A percentile compares a stretch with the other conserved stretches of the same genome.
Evolutionary conservation across 2,797 vertebrate species (phyloP).

Genomic region (Chelmon rostratus): DNA sequence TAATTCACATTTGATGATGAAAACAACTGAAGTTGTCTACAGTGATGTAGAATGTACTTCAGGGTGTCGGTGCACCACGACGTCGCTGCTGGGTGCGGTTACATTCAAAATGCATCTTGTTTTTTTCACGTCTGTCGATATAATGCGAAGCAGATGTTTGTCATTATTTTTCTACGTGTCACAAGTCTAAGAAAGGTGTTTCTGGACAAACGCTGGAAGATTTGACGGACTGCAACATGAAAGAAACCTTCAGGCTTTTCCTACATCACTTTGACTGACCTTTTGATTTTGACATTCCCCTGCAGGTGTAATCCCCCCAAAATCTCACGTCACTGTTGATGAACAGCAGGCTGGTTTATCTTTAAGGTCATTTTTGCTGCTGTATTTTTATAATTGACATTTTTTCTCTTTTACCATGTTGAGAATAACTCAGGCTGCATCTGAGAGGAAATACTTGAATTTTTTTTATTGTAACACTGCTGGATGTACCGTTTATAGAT

Average conservation of each 20-base stretch:
- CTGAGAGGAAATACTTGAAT: slow-evolving; percentile 72
- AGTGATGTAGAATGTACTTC: not conserved
- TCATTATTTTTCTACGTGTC: too few relatives aligned
- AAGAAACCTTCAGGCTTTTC: too few relatives aligned
- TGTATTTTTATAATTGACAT: not conserved
- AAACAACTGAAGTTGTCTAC: not conserved
- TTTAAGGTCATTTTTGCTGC: slow-evolving; percentile 4
- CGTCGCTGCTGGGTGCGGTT: too few relatives aligned
- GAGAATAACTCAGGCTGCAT: slow-evolving; percentile 51
- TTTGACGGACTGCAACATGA: too few relatives aligned
- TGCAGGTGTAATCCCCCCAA: not conserved
- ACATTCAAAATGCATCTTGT: too few relatives aligned
- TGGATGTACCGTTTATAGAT: slow-evolving; percentile 30
- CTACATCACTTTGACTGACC: not conserved
- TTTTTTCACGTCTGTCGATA: too few relatives aligned
- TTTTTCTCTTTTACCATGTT: slow-evolving; percentile 2
- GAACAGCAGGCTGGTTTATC: not conserved
- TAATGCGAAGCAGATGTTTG: too few relatives aligned
- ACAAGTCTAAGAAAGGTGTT: too few relatives aligned
- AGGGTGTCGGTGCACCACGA: too few relatives aligned
- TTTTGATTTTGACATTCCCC: slow-evolving; percentile 14
- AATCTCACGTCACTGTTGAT: not conserved
- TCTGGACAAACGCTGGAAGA: too few relatives aligned
- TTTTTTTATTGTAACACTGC: slow-evolving; percentile 28
- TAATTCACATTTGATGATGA: not conserved